These are phyloP conservation scores for Neoarius graeffei DNA, from an alignment of 2,113 vertebrate species.

Conservation along the genomic window DNA sequence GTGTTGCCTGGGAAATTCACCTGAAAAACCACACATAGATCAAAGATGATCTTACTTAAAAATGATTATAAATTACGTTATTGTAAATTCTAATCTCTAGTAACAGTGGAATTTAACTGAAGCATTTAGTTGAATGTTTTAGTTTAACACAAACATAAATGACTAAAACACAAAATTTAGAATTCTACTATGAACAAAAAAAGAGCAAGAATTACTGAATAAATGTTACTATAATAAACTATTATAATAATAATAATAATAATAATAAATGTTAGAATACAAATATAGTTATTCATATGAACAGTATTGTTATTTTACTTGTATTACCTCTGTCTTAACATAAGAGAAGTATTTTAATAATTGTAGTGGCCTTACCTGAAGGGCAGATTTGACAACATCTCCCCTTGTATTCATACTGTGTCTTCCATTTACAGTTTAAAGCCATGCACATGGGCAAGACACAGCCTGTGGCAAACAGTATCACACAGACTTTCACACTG, in stretches of 20 bases:
- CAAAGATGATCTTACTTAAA: not conserved
- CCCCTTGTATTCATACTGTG: not conserved
- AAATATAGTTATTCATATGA: not conserved
- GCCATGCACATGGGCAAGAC: constrained; percentile 29
- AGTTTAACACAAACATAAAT: not conserved
- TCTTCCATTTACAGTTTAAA: constrained; percentile 40
- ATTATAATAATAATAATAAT: not conserved
- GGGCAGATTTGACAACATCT: constrained; percentile 64
- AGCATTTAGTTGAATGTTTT: not conserved
- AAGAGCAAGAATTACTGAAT: not conserved
- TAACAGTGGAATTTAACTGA: not conserved
- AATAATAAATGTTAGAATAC: not conserved
- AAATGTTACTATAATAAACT: not conserved
- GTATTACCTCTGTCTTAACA: not conserved
- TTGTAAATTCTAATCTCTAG: not conserved
- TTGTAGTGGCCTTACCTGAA: constrained; percentile 61
- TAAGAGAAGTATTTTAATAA: not conserved
- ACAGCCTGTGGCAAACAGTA: not conserved
- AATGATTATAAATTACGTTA: not conserved
- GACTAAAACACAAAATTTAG: not conserved
- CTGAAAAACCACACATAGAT: constrained; percentile 14
- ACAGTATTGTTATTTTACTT: not conserved
- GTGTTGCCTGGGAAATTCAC: not conserved
- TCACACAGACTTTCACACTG: constrained; percentile 18
- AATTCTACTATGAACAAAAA: not conserved